A percentile compares a stretch with the other conserved stretches of the same genome.
These are phyloP conservation scores for Morbakka virulenta DNA, from an alignment of 30 jellyfish, hydroid and myxozoan species.

Conservation along the genomic window DNA sequence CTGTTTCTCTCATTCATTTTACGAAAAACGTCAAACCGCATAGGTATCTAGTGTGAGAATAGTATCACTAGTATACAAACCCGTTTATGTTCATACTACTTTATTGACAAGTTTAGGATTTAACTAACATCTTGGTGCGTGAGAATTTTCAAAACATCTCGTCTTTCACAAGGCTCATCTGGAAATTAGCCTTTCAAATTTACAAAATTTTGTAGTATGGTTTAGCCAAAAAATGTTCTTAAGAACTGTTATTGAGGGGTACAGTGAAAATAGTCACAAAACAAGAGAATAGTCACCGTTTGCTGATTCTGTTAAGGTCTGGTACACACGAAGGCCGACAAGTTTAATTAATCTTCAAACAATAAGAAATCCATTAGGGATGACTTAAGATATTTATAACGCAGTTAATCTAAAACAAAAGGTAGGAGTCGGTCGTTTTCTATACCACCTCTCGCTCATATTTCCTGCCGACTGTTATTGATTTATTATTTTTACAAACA, in stretches of 20 bases:
- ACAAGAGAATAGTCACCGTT: background rate
- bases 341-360: background rate
- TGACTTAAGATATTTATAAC: background rate
- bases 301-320: background rate
- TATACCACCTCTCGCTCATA: too few relatives aligned
- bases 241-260: background rate
- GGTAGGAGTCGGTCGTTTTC: background rate
- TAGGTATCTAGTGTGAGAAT: conserved; percentile 2
- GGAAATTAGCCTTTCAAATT: background rate
- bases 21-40: conserved; percentile 64
- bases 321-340: background rate
- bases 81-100: background rate
- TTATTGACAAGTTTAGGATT: background rate
- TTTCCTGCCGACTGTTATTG: too few relatives aligned
- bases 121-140: background rate
- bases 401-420: background rate
- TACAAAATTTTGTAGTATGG: background rate
- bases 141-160: background rate
- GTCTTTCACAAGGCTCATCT: background rate
- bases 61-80: conserved; percentile 15
- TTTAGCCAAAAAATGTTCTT: background rate
- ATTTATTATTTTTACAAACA: too few relatives aligned
- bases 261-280: background rate
- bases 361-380: background rate
- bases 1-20: conserved; percentile 36